Conservation (phyloP, 2,797 vertebrate species). For the Ptychobarbus kaznakovi region DNA sequence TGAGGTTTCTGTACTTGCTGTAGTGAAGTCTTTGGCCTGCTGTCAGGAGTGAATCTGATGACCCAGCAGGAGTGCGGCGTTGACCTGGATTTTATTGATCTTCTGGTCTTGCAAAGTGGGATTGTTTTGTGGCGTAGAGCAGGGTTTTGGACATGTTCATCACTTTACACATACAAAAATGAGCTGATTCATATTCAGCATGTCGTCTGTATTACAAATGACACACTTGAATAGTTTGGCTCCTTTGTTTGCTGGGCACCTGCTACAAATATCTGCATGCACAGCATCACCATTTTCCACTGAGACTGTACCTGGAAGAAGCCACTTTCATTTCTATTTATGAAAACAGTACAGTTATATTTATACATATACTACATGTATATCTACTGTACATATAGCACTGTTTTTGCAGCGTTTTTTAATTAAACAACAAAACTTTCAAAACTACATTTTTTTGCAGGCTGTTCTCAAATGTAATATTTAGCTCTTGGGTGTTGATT, state of each 20-base stretch:
- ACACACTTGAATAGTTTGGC: background rate
- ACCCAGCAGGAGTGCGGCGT: slow-evolving; percentile 19
- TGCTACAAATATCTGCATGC: slow-evolving; percentile 21
- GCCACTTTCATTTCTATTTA: background rate
- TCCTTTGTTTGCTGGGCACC: slow-evolving; percentile 10
- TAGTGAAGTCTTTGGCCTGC: slow-evolving; percentile 29
- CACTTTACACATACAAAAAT: background rate
- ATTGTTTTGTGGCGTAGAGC: slow-evolving; percentile 8
- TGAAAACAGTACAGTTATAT: background rate
- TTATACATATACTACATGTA: background rate
- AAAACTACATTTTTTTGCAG: background rate
- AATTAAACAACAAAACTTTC: background rate
- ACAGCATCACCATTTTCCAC: background rate
- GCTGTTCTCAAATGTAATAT: background rate
- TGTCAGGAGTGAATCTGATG: slow-evolving; percentile 34
- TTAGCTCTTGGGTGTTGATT: background rate
- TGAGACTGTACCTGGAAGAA: slow-evolving; percentile 10
- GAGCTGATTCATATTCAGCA: slow-evolving; percentile 31
- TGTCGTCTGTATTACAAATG: slow-evolving; percentile 17
- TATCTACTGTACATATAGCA: background rate
- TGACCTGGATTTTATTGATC: slow-evolving; percentile 44
- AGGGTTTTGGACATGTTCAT: slow-evolving; percentile 11
- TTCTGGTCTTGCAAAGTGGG: background rate
- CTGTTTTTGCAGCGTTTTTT: background rate
- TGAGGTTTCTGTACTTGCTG: slow-evolving; percentile 11